Conservation (phyloP, 2,113 vertebrate species). For the Melanotaenia duboulayi region DNA sequence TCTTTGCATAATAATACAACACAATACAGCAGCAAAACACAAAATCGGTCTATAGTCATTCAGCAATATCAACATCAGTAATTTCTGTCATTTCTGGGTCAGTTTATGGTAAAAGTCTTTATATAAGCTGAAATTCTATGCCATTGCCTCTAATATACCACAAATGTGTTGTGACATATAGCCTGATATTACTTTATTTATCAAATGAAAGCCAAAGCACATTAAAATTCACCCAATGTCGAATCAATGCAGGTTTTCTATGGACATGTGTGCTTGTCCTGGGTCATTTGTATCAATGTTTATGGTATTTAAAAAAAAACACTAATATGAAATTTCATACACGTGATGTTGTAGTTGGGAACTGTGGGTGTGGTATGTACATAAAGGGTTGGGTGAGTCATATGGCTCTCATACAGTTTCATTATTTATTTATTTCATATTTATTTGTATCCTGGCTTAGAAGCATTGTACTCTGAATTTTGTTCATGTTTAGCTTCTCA, state of each 20-base stretch:
- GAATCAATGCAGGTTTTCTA: constrained; percentile 78
- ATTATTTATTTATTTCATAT: constrained; percentile 83
- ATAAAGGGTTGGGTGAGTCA: constrained; percentile 65
- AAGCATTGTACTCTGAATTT: constrained; percentile 62
- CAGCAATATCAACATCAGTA: constrained; percentile 71
- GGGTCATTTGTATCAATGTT: constrained; percentile 77
- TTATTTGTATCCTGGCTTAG: constrained; percentile 77
- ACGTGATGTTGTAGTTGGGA: constrained; percentile 65
- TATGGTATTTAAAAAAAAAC: constrained; percentile 69
- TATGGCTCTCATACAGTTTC: constrained; percentile 59
- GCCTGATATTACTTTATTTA: constrained; percentile 79
- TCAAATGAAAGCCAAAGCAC: constrained; percentile 81
- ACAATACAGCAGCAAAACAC: constrained; percentile 67
- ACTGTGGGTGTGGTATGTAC: constrained; percentile 65
- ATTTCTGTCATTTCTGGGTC: constrained; percentile 59
- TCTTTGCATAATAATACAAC: constrained; percentile 71
- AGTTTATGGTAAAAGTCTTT: constrained; percentile 70
- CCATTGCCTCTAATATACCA: constrained; percentile 78
- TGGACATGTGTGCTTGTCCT: constrained; percentile 71
- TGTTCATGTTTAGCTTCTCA: constrained; percentile 61
- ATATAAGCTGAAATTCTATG: constrained; percentile 75
- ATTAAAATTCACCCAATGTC: constrained; percentile 80
- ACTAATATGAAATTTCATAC: constrained; percentile 76
- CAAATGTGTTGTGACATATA: constrained; percentile 78
- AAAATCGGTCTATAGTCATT: constrained; percentile 69